Conservation (phyloP, 1,140 invertebrate genomes). For the Cydia pomonella region DNA sequence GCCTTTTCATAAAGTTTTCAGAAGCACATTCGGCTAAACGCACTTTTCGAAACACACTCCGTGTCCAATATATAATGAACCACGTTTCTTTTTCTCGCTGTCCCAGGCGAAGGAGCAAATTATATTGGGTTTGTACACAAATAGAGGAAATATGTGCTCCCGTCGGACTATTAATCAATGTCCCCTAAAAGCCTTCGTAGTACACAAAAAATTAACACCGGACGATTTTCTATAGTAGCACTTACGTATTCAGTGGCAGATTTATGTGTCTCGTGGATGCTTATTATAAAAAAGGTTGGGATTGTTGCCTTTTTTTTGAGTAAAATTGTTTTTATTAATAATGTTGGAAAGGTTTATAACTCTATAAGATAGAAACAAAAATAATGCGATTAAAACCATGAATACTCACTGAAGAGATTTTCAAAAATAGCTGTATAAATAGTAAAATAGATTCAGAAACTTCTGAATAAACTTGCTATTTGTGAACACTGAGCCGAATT, state of each 20-base stretch:
- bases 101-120: neutral
- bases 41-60: neutral
- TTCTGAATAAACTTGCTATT: too few species aligned
- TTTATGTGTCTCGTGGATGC: constrained; percentile 28
- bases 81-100: neutral
- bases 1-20: constrained; percentile 22
- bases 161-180: constrained; percentile 62
- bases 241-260: constrained; percentile 33
- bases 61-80: constrained; percentile 1
- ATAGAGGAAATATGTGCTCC: constrained; percentile 55
- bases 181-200: constrained; percentile 60
- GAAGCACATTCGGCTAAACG: constrained; percentile 18
- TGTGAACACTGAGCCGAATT: too few species aligned
- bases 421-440: too few species aligned
- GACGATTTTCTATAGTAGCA: constrained; percentile 45
- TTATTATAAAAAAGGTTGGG: constrained; percentile 1
- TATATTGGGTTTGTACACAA: constrained; percentile 37
- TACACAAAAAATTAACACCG: constrained; percentile 66
- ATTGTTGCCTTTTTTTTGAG: constrained; percentile 1
- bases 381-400: neutral
- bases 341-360: neutral
- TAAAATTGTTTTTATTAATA: neutral
- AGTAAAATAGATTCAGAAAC: too few species aligned
- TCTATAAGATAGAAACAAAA: neutral
- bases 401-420: too few species aligned